Evolutionary conservation across 2,888 invertebrate genomes (phyloP), one percentile per base, ranked within the genome.

Genomic region (Amiota communis): DNA sequence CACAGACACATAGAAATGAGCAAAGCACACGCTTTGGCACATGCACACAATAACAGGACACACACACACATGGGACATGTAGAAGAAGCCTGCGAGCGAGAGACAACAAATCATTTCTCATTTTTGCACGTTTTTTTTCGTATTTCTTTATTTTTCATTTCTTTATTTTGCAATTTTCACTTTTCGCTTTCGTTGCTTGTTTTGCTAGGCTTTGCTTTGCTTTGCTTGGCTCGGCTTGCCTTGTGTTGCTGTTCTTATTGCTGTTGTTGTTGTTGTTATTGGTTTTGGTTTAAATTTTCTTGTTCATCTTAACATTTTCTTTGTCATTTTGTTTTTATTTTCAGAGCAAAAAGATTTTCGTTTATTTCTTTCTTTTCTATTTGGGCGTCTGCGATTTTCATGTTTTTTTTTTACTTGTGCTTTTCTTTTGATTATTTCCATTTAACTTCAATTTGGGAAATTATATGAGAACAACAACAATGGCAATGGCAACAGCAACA

Each of bases 361-460:
- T 12, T 6, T 15, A 10, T 11, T 17, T 59, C 8, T 11, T 15
- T 57, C 59, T 59, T 59, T 59, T 15, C 74, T 73, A 77, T 76
- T 77, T 81, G 81, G 80, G 78, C 77, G 79, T 77, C 75, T 78
- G 76, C 77, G 76, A 80, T 82, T 82, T 77, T 78, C 67, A 23
- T 76, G 74, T 73, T 72, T 77, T 72, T 73, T 68, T 64, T 64
- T 64, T 71, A 67, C 70, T 75, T 76, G 64, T 69, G 63, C 51
- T 68, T 72, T 70, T 73, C 51, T 46, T 53, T 74, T 71, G 64
- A 61, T 70, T 72, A 70, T 56, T 73, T 71, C 75, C 78, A 75
- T 75, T 84, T 82, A 81, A 81, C 84, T 84, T 84, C 63, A 63
- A 83, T 84, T 84, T 82, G 84, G 85, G 83, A 84, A 82, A 82